Conservation (phyloP, 2,113 vertebrate species). For the Rhodinocichla rosea region DNA sequence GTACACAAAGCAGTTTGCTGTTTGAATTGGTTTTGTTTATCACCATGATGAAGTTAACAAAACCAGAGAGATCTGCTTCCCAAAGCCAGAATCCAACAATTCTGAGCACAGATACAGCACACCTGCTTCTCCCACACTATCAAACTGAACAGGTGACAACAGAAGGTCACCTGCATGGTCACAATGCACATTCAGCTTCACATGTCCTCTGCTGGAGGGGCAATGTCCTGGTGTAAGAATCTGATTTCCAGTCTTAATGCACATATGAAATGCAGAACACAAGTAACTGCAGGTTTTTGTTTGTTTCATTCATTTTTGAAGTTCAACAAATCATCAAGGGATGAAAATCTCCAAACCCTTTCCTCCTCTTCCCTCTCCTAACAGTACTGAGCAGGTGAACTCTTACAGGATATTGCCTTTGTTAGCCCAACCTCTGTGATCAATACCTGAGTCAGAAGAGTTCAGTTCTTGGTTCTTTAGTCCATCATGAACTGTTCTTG, state of each 20-base stretch:
- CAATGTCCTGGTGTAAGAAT: background rate
- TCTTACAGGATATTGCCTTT: background rate
- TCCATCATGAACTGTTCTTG: constrained; percentile 70
- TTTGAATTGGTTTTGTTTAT: constrained; percentile 51
- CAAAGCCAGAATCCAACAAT: background rate
- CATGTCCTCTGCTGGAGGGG: background rate
- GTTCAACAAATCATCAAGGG: background rate
- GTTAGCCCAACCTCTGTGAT: background rate
- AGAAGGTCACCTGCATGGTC: background rate
- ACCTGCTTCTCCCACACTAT: background rate
- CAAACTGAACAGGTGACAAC: background rate
- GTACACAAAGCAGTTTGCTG: constrained; percentile 37
- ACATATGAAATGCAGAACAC: background rate
- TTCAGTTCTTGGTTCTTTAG: constrained; percentile 76
- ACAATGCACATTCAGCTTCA: background rate
- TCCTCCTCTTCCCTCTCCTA: background rate
- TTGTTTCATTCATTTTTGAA: background rate
- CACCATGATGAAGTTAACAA: background rate
- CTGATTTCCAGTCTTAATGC: background rate
- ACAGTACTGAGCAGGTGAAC: background rate
- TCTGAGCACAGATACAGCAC: background rate
- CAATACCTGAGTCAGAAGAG: constrained; percentile 73
- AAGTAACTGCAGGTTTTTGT: background rate
- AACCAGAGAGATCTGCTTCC: background rate
- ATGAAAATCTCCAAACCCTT: background rate